A percentile compares a stretch with the other conserved stretches of the same genome.
phyloP scores from a whole-genome alignment of 2,888 invertebrate species.

The Laothoe populi region DNA sequence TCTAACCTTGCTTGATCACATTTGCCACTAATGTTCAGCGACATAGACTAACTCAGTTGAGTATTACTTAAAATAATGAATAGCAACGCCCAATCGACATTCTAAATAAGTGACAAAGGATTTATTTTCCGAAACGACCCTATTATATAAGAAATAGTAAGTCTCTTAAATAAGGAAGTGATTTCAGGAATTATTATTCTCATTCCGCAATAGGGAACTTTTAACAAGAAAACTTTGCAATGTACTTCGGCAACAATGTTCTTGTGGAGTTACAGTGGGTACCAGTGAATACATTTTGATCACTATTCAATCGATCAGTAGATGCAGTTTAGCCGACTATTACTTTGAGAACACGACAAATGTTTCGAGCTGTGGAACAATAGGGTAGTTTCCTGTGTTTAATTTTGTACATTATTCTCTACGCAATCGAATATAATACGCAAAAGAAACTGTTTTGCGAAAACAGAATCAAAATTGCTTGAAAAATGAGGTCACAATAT shows the following conservation, averaged over 20 bases:
- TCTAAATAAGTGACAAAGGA: constrained; percentile 43
- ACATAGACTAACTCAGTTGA: too few species aligned
- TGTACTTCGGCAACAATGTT: constrained; percentile 76
- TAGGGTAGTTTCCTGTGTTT: too few species aligned
- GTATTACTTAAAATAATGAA: too few species aligned
- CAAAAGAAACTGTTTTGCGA: too few species aligned
- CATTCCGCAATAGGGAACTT: constrained; percentile 81
- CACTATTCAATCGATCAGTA: constrained; percentile 60
- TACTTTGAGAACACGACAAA: constrained; percentile 1
- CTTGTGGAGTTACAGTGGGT: constrained; percentile 68
- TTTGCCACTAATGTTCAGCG: too few species aligned
- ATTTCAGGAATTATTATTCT: constrained; percentile 81
- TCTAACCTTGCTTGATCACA: too few species aligned
- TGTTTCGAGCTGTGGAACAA: not conserved
- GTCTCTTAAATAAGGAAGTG: constrained; percentile 67
- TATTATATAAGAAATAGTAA: constrained; percentile 13
- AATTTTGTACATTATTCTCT: too few species aligned
- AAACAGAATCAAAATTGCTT: too few species aligned
- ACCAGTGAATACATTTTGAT: constrained; percentile 74
- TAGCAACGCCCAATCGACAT: not conserved
- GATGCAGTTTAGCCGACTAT: constrained; percentile 4
- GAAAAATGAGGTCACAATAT: too few species aligned
- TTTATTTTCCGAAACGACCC: constrained; percentile 32
- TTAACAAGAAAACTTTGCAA: constrained; percentile 83
- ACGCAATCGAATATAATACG: too few species aligned